Conservation (phyloP, 2,113 vertebrate species). For the Platanista minor region DNA sequence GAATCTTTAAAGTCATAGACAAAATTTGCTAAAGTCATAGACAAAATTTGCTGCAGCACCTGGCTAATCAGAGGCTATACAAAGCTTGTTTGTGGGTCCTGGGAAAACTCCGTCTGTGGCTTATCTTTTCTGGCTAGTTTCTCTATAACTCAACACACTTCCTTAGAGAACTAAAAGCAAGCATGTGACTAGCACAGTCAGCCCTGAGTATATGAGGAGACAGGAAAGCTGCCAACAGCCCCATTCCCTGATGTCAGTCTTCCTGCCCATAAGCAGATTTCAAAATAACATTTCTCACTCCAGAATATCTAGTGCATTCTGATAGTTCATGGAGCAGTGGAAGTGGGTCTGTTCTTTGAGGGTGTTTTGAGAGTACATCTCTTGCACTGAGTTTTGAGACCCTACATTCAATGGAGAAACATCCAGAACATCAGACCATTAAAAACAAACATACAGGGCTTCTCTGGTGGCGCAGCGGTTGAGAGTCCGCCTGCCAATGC, state of each 20-base stretch:
- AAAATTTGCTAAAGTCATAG: slow-evolving; percentile 34
- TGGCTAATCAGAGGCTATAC: slow-evolving; percentile 58
- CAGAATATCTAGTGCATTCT: slow-evolving; percentile 33
- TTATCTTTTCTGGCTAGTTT: slow-evolving; percentile 54
- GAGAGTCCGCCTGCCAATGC: too few relatives aligned
- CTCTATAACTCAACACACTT: slow-evolving; percentile 52
- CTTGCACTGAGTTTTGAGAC: slow-evolving; percentile 55
- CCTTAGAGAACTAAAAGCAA: slow-evolving; percentile 38
- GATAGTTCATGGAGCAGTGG: slow-evolving; percentile 31
- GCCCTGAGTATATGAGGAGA: slow-evolving; percentile 10
- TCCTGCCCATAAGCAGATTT: slow-evolving; percentile 67
- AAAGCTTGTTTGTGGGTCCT: slow-evolving; percentile 46
- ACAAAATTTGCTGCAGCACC: slow-evolving; percentile 61
- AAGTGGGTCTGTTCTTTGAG: slow-evolving; percentile 58
- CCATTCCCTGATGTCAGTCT: slow-evolving; percentile 58
- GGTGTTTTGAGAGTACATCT: slow-evolving; percentile 59
- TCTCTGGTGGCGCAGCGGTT: too few relatives aligned
- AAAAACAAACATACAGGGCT: slow-evolving; percentile 41
- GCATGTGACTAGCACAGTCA: slow-evolving; percentile 47
- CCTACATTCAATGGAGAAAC: slow-evolving; percentile 6
- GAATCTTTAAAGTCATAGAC: slow-evolving; percentile 46
- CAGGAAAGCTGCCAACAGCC: slow-evolving; percentile 40
- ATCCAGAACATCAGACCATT: slow-evolving; percentile 33
- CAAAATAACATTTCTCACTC: slow-evolving; percentile 66
- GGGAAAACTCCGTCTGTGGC: slow-evolving; percentile 39